A percentile compares a stretch with the other conserved stretches of the same genome.
Conservation (phyloP, 1,140 invertebrate species). For the Dolichoris vasculosae region DNA sequence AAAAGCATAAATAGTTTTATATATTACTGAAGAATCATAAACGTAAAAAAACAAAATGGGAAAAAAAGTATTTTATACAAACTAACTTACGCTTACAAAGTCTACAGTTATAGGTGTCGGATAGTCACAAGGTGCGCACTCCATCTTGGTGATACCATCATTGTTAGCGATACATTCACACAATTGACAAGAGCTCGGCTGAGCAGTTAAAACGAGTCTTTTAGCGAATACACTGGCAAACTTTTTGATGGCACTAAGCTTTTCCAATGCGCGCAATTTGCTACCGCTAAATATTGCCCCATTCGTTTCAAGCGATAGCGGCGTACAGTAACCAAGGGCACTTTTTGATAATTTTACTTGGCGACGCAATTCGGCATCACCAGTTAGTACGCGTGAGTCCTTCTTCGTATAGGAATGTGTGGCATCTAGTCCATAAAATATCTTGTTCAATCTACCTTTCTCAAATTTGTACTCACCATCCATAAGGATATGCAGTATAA, state of each 20-base stretch:
- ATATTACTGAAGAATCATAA: background rate
- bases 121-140: slow-evolving; percentile 78
- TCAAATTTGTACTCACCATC: slow-evolving; percentile 84
- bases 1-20: too few species aligned
- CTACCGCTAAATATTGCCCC: slow-evolving; percentile 83
- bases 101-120: slow-evolving; percentile 73
- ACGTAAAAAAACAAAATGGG: background rate
- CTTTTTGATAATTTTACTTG: slow-evolving; percentile 85
- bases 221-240: slow-evolving; percentile 82
- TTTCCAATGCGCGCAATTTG: slow-evolving; percentile 76
- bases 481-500: slow-evolving; percentile 89
- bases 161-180: slow-evolving; percentile 84
- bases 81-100: slow-evolving; percentile 69
- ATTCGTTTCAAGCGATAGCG: slow-evolving; percentile 87
- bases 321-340: slow-evolving; percentile 85
- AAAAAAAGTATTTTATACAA: background rate
- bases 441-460: slow-evolving; percentile 81
- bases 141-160: slow-evolving; percentile 79
- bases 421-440: slow-evolving; percentile 86
- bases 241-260: slow-evolving; percentile 78
- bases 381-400: slow-evolving; percentile 79
- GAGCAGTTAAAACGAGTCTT: slow-evolving; percentile 78
- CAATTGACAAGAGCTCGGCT: slow-evolving; percentile 79
- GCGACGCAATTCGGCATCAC: slow-evolving; percentile 80
- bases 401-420: slow-evolving; percentile 85